A percentile compares a stretch with the other conserved stretches of the same genome.
These are phyloP conservation scores for Lordiphosa andalusiaca DNA, from an alignment of 2,888 invertebrate species.

Conservation along the genomic window DNA sequence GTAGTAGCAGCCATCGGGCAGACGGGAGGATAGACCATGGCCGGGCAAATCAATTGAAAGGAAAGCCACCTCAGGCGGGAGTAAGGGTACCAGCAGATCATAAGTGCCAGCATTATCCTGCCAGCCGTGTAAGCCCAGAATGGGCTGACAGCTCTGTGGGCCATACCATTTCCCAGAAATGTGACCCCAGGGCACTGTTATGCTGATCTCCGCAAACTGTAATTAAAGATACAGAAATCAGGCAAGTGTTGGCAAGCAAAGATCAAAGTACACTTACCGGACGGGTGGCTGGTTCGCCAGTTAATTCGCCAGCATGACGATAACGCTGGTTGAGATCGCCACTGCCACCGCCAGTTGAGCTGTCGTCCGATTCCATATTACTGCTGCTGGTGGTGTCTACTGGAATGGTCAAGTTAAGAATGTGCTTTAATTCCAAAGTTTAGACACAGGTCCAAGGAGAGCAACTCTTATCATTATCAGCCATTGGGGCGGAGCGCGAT, in stretches of 20 bases:
- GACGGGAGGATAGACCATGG: conserved; percentile 86
- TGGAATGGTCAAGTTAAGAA: conserved; percentile 33
- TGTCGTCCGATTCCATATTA: conserved; percentile 28
- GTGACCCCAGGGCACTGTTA: conserved; percentile 86
- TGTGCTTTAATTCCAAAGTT: conserved; percentile 53
- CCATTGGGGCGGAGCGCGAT: conserved; percentile 14
- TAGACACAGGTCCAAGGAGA: conserved; percentile 20
- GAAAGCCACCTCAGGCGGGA: conserved; percentile 81
- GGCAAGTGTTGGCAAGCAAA: background rate
- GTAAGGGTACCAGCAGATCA: conserved; percentile 84
- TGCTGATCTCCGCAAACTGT: conserved; percentile 84
- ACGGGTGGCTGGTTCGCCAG: conserved; percentile 72
- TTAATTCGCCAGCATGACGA: conserved; percentile 77
- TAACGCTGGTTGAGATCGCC: conserved; percentile 59
- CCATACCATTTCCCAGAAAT: conserved; percentile 88
- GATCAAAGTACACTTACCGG: conserved; percentile 66
- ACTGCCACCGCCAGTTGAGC: conserved; percentile 17
- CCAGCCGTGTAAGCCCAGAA: conserved; percentile 89
- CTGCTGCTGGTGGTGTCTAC: conserved; percentile 42
- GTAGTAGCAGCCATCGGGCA: conserved; percentile 83
- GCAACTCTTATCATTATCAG: conserved; percentile 35
- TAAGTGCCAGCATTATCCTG: conserved; percentile 90
- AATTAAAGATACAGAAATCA: conserved; percentile 14
- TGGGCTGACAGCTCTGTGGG: conserved; percentile 83
- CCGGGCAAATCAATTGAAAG: conserved; percentile 87